phyloP scores from a whole-genome alignment of 30 jellyfish, hydroid and myxozoan genomes.

The Phacellophora camtschatica region DNA sequence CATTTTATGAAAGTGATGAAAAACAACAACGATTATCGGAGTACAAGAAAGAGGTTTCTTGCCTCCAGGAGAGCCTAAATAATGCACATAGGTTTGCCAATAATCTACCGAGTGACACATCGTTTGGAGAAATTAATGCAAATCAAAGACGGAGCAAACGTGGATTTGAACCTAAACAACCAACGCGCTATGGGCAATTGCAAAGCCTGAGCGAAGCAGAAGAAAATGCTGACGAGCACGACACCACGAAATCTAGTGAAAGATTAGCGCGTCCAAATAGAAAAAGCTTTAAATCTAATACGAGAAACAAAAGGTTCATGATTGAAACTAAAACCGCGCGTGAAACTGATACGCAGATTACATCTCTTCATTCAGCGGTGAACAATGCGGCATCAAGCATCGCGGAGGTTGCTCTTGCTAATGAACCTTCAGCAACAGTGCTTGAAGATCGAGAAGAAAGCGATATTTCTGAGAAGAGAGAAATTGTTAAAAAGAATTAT shows the following conservation, averaged over 20 bases:
- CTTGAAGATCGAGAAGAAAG: not conserved
- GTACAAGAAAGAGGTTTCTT: slow-evolving; percentile 44
- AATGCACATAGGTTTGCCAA: slow-evolving; percentile 49
- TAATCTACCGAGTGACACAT: not conserved
- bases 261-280: not conserved
- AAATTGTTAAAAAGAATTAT: not conserved
- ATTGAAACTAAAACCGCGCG: slow-evolving; percentile 13
- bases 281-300: not conserved
- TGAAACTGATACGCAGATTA: slow-evolving; percentile 1
- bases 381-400: not conserved
- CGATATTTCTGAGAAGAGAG: not conserved
- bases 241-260: not conserved
- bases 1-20: not conserved
- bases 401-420: slow-evolving; percentile 5
- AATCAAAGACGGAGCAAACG: not conserved
- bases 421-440: not conserved
- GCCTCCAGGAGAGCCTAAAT: slow-evolving; percentile 36
- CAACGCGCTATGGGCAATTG: not conserved
- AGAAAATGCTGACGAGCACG: not conserved
- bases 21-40: slow-evolving; percentile 58
- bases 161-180: not conserved
- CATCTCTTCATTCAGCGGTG: not conserved
- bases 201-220: slow-evolving; percentile 19
- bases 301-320: not conserved
- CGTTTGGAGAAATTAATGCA: not conserved